phyloP scores from a whole-genome alignment of 2,888 invertebrate genomes.

The Tenthredo notha region DNA sequence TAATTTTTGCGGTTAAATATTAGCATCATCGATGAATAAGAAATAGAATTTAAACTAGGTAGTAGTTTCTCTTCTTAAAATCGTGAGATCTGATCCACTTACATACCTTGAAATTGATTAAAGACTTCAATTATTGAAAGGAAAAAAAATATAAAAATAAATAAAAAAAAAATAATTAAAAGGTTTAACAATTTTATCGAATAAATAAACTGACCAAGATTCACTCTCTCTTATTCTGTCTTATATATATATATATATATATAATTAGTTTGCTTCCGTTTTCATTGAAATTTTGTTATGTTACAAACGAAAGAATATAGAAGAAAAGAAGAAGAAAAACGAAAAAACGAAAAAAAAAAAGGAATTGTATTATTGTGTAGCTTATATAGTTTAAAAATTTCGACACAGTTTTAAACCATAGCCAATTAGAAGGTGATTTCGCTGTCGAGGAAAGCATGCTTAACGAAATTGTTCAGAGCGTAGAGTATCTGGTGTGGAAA shows the following conservation, averaged over 20 bases:
- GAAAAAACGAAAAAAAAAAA: no score
- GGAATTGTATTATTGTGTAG: not conserved
- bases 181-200: not conserved
- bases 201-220: not conserved
- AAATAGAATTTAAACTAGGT: not conserved
- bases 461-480: conserved; percentile 30
- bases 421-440: conserved; percentile 41
- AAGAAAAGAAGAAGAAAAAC: no score
- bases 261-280: not conserved
- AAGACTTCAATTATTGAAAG: not conserved
- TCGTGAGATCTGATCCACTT: not conserved
- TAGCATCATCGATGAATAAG: not conserved
- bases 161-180: not conserved
- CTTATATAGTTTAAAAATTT: not conserved
- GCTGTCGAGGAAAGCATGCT: conserved; percentile 39
- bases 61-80: not conserved
- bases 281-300: not conserved
- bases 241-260: not conserved
- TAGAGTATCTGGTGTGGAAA: conserved; percentile 61
- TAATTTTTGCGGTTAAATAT: not conserved
- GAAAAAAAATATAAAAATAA: not conserved
- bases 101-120: not conserved
- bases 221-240: not conserved
- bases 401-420: conserved; percentile 36
- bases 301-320: not conserved